These are phyloP conservation scores for Acromyrmex echinatior DNA, from an alignment of 1,140 invertebrate genomes.

Conservation along the genomic window DNA sequence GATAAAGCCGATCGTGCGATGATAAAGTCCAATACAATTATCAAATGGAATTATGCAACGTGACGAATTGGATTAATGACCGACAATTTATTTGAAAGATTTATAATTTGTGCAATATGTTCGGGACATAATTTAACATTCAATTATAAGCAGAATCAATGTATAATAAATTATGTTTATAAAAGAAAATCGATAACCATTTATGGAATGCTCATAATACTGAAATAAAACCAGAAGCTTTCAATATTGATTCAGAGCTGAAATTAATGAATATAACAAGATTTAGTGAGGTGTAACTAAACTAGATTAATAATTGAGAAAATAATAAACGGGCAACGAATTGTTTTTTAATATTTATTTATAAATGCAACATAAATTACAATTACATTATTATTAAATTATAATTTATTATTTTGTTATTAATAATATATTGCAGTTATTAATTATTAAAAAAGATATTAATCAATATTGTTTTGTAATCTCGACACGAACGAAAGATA, in stretches of 20 bases:
- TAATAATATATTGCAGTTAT: slow-evolving; percentile 1
- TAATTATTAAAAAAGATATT: not conserved
- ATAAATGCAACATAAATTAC: not conserved
- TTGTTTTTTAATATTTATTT: not conserved
- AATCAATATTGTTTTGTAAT: not conserved
- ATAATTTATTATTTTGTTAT: not conserved
- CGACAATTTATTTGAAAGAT: slow-evolving; percentile 35
- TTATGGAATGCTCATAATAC: not conserved
- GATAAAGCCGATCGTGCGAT: slow-evolving; percentile 31
- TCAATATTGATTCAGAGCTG: not conserved
- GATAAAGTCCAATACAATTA: slow-evolving; percentile 49
- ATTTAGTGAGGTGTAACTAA: not conserved
- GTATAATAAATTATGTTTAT: slow-evolving; percentile 8
- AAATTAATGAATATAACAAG: slow-evolving; percentile 21
- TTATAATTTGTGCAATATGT: slow-evolving; percentile 41
- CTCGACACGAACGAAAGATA: not conserved
- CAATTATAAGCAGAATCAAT: not conserved
- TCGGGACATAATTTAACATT: not conserved
- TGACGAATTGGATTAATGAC: slow-evolving; percentile 44
- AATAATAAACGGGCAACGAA: not conserved
- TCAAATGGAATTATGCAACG: slow-evolving; percentile 34
- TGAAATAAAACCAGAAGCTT: slow-evolving; percentile 24
- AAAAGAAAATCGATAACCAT: slow-evolving; percentile 32
- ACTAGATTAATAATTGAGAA: not conserved
- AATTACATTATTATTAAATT: not conserved